Percentiles rank a stretch among this genome's conserved stretches.
Conservation (phyloP, 2,113 vertebrate genomes). For the Condylura cristata region DNA sequence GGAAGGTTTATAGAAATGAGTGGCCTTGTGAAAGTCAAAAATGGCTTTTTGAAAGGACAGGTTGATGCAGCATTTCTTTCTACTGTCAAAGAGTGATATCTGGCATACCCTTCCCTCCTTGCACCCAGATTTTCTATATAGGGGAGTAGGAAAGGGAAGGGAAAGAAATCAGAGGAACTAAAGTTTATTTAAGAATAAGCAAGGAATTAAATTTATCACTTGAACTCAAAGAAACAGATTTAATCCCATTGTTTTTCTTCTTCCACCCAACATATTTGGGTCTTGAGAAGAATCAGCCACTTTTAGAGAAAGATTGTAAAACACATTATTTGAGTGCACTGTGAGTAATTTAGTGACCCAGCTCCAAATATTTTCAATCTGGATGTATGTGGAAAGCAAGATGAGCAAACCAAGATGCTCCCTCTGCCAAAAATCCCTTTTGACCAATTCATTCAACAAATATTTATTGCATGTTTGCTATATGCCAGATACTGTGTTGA, state of each 20-base stretch:
- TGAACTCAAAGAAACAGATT: neutral
- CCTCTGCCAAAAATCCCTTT: neutral
- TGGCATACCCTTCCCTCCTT: neutral
- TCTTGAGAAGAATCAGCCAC: neutral
- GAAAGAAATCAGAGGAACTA: neutral
- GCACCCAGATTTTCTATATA: neutral
- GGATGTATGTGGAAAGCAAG: neutral
- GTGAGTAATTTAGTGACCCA: neutral
- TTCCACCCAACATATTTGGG: neutral
- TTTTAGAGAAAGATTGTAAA: neutral
- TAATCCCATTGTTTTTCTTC: neutral
- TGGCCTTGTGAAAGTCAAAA: neutral
- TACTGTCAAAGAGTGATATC: neutral
- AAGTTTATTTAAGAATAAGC: neutral
- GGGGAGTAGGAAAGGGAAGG: neutral
- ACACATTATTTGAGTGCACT: neutral
- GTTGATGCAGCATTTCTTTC: neutral
- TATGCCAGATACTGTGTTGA: neutral
- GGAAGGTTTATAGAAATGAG: neutral
- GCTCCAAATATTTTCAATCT: neutral
- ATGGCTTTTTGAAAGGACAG: neutral
- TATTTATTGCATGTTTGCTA: constrained; percentile 8
- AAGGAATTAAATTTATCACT: neutral
- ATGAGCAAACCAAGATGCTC: neutral
- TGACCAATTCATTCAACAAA: neutral